A percentile compares a stretch with the other conserved stretches of the same genome.
Evolutionary conservation across 2,113 vertebrate genomes (phyloP).

Genomic region (Carollia perspicillata): DNA sequence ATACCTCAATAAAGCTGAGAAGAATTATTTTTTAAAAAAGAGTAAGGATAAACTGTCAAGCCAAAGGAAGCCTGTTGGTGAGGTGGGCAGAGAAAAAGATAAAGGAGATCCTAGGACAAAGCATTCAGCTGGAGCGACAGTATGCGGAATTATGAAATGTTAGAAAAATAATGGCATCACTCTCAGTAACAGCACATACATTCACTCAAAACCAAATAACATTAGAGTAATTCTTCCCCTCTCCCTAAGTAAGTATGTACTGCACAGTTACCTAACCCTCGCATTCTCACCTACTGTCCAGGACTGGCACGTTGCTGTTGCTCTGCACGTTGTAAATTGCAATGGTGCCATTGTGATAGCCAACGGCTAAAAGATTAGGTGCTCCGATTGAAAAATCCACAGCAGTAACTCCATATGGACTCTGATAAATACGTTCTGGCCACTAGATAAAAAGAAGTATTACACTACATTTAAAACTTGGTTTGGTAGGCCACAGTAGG

Average conservation of each 20-base stretch:
- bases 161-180: neutral
- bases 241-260: neutral
- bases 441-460: conserved; percentile 81
- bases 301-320: neutral
- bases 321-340: conserved; percentile 83
- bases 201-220: neutral
- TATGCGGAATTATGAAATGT: neutral
- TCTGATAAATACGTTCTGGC: conserved; percentile 89
- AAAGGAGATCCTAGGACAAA: neutral
- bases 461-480: neutral
- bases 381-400: conserved; percentile 88
- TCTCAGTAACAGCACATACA: neutral
- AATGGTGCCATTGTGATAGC: conserved; percentile 84
- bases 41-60: neutral
- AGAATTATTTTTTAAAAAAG: neutral
- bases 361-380: conserved; percentile 88
- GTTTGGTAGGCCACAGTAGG: neutral
- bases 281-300: conserved; percentile 84
- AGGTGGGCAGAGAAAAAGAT: neutral
- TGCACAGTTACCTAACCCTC: neutral
- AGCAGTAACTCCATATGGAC: conserved; percentile 83
- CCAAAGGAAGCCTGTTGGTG: neutral
- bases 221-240: neutral
- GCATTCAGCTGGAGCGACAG: neutral
- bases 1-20: neutral